These are phyloP conservation scores for Hydrozoanthus tunicans DNA, from an alignment of 64 coral and sea anemone genomes.

Conservation along the genomic window DNA sequence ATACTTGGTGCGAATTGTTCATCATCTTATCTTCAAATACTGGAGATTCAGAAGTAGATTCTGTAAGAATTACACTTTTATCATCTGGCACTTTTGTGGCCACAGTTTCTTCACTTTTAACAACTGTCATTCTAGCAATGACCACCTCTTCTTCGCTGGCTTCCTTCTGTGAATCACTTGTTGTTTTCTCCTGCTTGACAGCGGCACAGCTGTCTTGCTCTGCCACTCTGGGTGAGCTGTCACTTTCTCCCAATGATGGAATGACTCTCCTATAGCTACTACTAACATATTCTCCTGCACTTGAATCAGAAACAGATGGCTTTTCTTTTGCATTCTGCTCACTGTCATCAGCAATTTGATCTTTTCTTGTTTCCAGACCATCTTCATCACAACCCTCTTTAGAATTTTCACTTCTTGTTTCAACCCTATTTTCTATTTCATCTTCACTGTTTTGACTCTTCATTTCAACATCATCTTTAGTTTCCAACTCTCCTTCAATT, in stretches of 20 bases:
- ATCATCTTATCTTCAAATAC: not conserved
- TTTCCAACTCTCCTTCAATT: not conserved
- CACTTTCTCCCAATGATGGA: not conserved
- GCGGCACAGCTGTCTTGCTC: not conserved
- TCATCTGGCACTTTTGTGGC: not conserved
- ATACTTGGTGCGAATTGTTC: constrained; percentile 4
- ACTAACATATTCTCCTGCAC: not conserved
- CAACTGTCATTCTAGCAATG: constrained; percentile 31
- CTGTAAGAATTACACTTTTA: not conserved
- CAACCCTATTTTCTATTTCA: constrained; percentile 4
- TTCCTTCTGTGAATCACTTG: not conserved
- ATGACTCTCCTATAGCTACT: not conserved
- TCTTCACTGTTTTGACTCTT: not conserved
- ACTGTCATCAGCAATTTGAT: not conserved
- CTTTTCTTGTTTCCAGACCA: not conserved
- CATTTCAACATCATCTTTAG: not conserved
- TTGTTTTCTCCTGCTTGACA: not conserved
- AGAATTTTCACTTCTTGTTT: constrained; percentile 4
- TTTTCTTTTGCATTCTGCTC: not conserved
- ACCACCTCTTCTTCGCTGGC: constrained; percentile 38
- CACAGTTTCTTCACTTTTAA: not conserved
- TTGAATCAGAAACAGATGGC: not conserved
- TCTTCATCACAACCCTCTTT: not conserved
- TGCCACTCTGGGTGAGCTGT: not conserved
- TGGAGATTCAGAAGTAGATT: not conserved